phyloP scores from a whole-genome alignment of 2,113 vertebrate species.

The Lycocorax pyrrhopterus region DNA sequence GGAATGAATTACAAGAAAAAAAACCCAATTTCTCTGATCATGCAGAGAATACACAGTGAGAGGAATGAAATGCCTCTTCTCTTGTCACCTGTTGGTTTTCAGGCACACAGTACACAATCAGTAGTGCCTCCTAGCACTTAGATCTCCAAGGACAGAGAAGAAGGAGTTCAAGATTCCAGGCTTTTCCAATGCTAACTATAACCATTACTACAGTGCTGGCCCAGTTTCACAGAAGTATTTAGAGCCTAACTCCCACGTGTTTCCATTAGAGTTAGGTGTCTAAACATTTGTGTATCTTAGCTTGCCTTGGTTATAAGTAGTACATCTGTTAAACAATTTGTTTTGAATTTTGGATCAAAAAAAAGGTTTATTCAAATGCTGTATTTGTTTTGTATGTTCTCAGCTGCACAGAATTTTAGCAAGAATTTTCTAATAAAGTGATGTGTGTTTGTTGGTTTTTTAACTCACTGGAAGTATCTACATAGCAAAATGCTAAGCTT shows the following conservation, averaged over 20 bases:
- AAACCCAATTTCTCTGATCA: background rate
- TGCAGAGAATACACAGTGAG: background rate
- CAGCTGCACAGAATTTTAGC: background rate
- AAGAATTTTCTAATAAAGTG: background rate
- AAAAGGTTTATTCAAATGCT: background rate
- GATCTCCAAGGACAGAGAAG: background rate
- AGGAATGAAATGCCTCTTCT: background rate
- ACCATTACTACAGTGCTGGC: slow-evolving; percentile 26
- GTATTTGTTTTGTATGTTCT: background rate
- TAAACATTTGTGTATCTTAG: slow-evolving; percentile 28
- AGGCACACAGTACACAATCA: background rate
- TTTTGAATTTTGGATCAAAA: background rate
- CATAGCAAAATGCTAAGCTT: background rate
- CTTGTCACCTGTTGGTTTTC: background rate
- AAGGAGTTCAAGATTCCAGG: background rate
- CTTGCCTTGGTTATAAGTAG: background rate
- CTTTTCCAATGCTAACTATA: slow-evolving; percentile 38
- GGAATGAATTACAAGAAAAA: slow-evolving; percentile 38
- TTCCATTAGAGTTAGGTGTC: slow-evolving; percentile 39
- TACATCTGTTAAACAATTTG: background rate
- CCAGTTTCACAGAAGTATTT: slow-evolving; percentile 17
- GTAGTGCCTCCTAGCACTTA: background rate
- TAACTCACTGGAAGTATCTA: background rate
- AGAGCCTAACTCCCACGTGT: slow-evolving; percentile 19
- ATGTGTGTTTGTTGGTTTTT: background rate